These are phyloP conservation scores for Myotis lucifugus DNA, from an alignment of 2,113 vertebrate genomes.

Conservation along the genomic window DNA sequence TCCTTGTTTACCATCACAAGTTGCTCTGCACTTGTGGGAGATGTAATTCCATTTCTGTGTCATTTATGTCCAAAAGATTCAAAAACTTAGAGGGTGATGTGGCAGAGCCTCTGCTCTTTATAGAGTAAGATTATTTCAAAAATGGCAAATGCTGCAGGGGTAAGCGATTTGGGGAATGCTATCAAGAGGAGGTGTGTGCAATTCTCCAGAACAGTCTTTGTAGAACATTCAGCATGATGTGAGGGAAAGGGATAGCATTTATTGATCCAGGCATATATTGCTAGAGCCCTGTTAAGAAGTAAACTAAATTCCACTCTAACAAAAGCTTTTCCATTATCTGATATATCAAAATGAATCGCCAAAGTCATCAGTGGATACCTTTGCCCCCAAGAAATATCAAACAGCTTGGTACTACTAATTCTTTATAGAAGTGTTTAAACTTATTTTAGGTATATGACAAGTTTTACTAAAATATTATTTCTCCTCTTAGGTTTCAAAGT, in stretches of 20 bases:
- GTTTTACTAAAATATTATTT: slow-evolving; percentile 59
- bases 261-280: background rate
- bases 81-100: background rate
- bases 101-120: background rate
- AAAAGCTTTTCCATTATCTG: background rate
- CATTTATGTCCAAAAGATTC: background rate
- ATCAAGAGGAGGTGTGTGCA: background rate
- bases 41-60: background rate
- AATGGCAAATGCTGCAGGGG: background rate
- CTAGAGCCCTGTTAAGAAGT: slow-evolving; percentile 54
- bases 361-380: slow-evolving; percentile 31
- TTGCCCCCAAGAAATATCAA: slow-evolving; percentile 23
- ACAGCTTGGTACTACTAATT: slow-evolving; percentile 46
- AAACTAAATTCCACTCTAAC: slow-evolving; percentile 39
- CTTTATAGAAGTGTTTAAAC: slow-evolving; percentile 62
- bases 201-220: background rate
- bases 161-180: background rate
- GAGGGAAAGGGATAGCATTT: background rate
- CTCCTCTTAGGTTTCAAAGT: slow-evolving; percentile 46
- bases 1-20: background rate
- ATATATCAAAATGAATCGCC: slow-evolving; percentile 41
- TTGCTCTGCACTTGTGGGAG: background rate
- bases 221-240: background rate
- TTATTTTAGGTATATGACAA: slow-evolving; percentile 59
- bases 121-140: background rate